A percentile compares a stretch with the other conserved stretches of the same genome.
Conservation (phyloP, 2,113 vertebrate species). For the Lophura nycthemera region DNA sequence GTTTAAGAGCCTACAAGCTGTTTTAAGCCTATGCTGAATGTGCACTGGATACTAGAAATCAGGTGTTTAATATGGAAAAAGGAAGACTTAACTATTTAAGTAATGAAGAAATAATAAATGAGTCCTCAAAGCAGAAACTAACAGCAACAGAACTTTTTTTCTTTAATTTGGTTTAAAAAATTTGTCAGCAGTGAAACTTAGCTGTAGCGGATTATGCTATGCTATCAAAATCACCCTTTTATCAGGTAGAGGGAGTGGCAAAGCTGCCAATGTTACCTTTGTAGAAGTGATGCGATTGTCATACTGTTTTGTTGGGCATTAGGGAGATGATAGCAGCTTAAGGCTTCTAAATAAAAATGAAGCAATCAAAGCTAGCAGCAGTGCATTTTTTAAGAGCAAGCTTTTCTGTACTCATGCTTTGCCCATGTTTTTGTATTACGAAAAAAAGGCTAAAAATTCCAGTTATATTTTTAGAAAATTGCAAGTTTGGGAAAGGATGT, state of each 20-base stretch:
- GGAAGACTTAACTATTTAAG: neutral
- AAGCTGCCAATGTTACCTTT: neutral
- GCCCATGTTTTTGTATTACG: neutral
- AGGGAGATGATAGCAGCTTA: neutral
- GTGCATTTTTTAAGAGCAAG: neutral
- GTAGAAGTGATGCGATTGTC: neutral
- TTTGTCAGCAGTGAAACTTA: neutral
- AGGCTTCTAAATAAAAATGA: constrained; percentile 3
- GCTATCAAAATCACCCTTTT: neutral
- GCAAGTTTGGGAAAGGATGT: neutral
- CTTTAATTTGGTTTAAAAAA: neutral
- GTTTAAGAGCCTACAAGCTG: neutral
- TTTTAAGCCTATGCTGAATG: neutral
- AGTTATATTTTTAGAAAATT: neutral
- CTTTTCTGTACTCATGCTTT: neutral
- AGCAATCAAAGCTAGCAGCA: neutral
- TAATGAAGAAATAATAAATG: neutral
- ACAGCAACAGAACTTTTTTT: neutral
- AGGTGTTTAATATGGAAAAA: neutral
- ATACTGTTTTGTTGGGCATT: neutral
- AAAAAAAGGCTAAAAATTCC: neutral
- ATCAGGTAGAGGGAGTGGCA: neutral
- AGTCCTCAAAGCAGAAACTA: neutral
- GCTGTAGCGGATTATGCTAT: too few species aligned
- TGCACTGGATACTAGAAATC: neutral